These are phyloP conservation scores for Sebastes steindachneri DNA, from an alignment of 2,797 vertebrate species.

Conservation along the genomic window DNA sequence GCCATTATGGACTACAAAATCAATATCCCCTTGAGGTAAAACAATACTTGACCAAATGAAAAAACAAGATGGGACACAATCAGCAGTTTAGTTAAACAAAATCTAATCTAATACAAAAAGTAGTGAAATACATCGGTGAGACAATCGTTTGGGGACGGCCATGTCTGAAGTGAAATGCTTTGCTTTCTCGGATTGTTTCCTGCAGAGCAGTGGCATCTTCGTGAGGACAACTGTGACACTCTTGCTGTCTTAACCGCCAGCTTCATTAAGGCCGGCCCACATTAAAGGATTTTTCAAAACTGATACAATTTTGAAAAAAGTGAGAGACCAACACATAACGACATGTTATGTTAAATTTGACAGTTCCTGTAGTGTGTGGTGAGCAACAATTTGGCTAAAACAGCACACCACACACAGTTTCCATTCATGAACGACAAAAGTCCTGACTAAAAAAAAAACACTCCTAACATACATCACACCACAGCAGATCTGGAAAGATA, in stretches of 20 bases:
- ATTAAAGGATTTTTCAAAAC: too few relatives aligned
- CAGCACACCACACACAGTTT: too few relatives aligned
- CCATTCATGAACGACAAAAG: too few relatives aligned
- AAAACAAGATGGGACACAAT: conserved; percentile 9
- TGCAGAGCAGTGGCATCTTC: conserved; percentile 9
- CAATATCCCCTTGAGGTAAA: conserved; percentile 31
- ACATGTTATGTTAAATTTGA: too few relatives aligned
- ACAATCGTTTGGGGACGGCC: not conserved
- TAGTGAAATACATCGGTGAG: not conserved
- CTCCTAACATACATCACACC: too few relatives aligned
- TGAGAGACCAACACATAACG: too few relatives aligned
- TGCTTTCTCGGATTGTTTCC: not conserved
- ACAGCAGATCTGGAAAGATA: too few relatives aligned
- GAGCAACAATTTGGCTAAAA: too few relatives aligned
- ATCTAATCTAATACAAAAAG: conserved; percentile 16
- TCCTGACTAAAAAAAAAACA: too few relatives aligned
- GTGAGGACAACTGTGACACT: conserved; percentile 29
- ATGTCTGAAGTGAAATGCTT: conserved; percentile 9
- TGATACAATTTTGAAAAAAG: too few relatives aligned
- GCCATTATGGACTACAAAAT: conserved; percentile 38
- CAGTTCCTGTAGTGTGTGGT: too few relatives aligned
- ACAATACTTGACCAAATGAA: conserved; percentile 10
- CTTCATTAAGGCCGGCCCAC: conserved; percentile 5
- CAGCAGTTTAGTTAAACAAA: conserved; percentile 2
- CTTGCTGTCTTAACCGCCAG: conserved; percentile 31